Evolutionary conservation across 2,888 invertebrate species (phyloP), one percentile per base, ranked within the genome.

Genomic region (Noctua janthe): DNA sequence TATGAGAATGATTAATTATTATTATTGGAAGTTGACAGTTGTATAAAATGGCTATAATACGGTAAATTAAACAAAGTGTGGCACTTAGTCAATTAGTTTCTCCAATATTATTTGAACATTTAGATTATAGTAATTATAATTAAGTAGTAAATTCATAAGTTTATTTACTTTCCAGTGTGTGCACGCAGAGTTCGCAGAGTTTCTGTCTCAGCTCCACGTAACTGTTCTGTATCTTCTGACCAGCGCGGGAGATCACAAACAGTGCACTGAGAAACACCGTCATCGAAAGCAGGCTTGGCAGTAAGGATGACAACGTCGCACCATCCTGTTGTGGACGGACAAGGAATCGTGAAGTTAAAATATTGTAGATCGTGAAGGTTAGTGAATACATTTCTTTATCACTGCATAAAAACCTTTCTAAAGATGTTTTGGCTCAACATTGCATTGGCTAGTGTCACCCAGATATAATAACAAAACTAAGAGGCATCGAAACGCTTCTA

Each of bases 191-290:
- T 59, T 87, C 88, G 10, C 90, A 89, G 13, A 94, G 85, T 47
- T 89, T 90, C 47, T 89, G 86, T 47, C 85, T 87, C 7, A 94
- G 76, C 8, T 69, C 59, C 0, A 82, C 74, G 0, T 90, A 90
- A 51, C 85, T 92, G 73, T 92, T 92, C 35, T 90, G 90, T 29
- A 91, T 89, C 1, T 78, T 66, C 79, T 94, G 93, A 0, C 93
- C 94, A 1, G 90, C 90, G n/a, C 77, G 79, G 0, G 93, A 92
- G 59, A 94, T 64, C 66, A 92, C 39, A 43, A 81, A 80, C 13
- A 94, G 80, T 0, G 90, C 90, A 0, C 85, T 47, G 6, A 93
- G 56, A 72, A 91, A 91, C 23, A 89, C 78, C 1, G 71, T 0
- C 54, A 92, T 80, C 0, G 86, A 80, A 7, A 86, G 76, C 0